Evolutionary conservation across 2,888 invertebrate species (phyloP).

Genomic region (Drosophila buzzatii): DNA sequence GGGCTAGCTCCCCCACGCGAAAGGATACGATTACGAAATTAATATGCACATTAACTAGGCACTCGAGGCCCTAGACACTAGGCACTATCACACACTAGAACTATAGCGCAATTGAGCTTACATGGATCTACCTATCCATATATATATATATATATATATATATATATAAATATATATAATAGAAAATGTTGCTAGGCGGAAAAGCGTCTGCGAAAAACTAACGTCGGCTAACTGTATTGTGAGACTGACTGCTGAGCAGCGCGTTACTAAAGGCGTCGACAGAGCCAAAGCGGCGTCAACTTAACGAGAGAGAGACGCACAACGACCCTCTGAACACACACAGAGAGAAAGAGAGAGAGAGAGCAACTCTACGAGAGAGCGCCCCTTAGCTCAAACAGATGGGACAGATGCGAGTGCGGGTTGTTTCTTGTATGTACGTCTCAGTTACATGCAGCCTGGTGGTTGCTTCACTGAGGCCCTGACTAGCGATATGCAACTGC

Average conservation of each 20-base stretch:
- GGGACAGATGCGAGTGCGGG: conserved; percentile 65
- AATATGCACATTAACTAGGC: conserved; percentile 25
- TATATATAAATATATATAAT: neutral
- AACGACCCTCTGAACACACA: conserved; percentile 25
- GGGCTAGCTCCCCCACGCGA: conserved; percentile 27
- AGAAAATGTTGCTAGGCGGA: conserved; percentile 71
- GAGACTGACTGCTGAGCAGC: conserved; percentile 65
- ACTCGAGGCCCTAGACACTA: conserved; percentile 41
- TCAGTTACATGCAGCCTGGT: conserved; percentile 29
- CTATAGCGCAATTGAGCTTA: conserved; percentile 32
- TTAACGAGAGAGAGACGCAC: conserved; percentile 21
- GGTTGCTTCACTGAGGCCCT: conserved; percentile 42
- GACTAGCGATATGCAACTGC: conserved; percentile 44
- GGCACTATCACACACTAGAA: conserved; percentile 31
- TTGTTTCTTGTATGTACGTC: conserved; percentile 55
- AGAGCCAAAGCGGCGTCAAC: conserved; percentile 58
- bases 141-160: conserved; percentile 12
- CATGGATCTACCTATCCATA: conserved; percentile 24
- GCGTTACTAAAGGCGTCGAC: conserved; percentile 73
- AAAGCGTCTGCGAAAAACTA: conserved; percentile 80
- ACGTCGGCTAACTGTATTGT: conserved; percentile 69
- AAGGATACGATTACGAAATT: conserved; percentile 21
- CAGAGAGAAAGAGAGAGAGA: conserved; percentile 11
- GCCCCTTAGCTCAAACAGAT: conserved; percentile 20
- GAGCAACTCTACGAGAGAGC: conserved; percentile 11